Percentiles rank a stretch among this genome's conserved stretches.
phyloP scores from a whole-genome alignment of 2,888 invertebrate genomes.

The Sphaeridia pumilis region DNA sequence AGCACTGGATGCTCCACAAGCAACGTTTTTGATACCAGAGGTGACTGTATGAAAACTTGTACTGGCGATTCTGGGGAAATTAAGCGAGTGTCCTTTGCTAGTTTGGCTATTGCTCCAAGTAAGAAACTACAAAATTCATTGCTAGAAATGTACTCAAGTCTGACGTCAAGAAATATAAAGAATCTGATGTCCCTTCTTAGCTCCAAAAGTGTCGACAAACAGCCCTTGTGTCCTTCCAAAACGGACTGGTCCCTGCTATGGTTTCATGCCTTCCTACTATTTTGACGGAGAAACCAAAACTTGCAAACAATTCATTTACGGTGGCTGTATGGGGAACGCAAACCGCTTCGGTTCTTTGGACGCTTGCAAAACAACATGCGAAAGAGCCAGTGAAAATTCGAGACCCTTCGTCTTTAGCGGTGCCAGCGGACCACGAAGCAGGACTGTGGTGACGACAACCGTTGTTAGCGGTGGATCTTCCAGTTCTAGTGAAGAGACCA shows the following conservation, averaged over 20 bases:
- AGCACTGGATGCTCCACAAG: constrained; percentile 7
- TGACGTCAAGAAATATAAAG: too few species aligned
- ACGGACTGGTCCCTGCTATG: constrained; percentile 26
- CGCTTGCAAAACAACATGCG: constrained; percentile 27
- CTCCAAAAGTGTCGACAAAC: too few species aligned
- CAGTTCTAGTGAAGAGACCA: too few species aligned
- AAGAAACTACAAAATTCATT: too few species aligned
- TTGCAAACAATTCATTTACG: constrained; percentile 29
- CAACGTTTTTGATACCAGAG: constrained; percentile 3
- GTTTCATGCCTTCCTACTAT: constrained; percentile 21
- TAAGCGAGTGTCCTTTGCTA: constrained; percentile 4
- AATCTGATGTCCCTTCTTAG: too few species aligned
- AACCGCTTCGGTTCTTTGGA: constrained; percentile 28
- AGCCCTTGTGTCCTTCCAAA: constrained; percentile 24
- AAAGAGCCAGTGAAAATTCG: not conserved
- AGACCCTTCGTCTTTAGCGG: not conserved
- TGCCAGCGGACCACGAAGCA: not conserved
- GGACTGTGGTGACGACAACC: not conserved
- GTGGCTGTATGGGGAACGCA: constrained; percentile 35
- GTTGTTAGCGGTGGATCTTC: too few species aligned
- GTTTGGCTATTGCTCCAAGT: too few species aligned
- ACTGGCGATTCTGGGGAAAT: not conserved
- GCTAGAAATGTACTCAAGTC: too few species aligned
- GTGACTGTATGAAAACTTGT: not conserved
- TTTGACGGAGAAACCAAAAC: constrained; percentile 22